Evolutionary conservation across 2,888 invertebrate genomes (phyloP).

Genomic region (Cephus spinipes): DNA sequence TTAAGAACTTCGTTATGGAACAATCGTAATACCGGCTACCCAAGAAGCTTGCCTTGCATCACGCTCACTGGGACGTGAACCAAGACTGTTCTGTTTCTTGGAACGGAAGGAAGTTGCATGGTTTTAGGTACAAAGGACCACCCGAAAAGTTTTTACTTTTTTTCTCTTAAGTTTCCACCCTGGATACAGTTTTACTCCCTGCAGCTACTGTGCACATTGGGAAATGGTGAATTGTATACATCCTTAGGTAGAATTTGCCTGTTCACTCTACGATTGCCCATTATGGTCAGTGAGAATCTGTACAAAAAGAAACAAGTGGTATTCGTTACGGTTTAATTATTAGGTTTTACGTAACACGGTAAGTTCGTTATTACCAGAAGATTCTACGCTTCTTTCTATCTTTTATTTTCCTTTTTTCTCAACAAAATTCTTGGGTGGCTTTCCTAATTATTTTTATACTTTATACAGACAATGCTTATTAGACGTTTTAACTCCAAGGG

Average conservation of each 20-base stretch:
- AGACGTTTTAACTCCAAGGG: not conserved
- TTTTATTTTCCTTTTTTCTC: not conserved
- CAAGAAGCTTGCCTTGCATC: not conserved
- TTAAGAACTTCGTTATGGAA: slow-evolving; percentile 1
- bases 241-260: slow-evolving; percentile 20
- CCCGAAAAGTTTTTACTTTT: slow-evolving; percentile 9
- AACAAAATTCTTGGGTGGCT: not conserved
- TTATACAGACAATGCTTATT: not conserved
- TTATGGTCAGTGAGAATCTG: slow-evolving; percentile 38
- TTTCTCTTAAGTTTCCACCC: not conserved
- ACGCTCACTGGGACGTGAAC: not conserved
- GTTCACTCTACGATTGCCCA: slow-evolving; percentile 37
- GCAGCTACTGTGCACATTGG: not conserved
- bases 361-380: not conserved
- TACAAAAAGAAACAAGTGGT: slow-evolving; percentile 29
- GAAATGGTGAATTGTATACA: not conserved
- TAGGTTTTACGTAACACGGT: not conserved
- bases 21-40: not conserved
- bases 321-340: slow-evolving; percentile 29
- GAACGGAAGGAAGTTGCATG: slow-evolving; percentile 52
- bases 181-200: not conserved
- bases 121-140: slow-evolving; percentile 46
- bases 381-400: not conserved
- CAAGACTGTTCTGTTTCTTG: slow-evolving; percentile 10
- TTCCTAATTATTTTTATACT: not conserved